A percentile compares a stretch with the other conserved stretches of the same genome.
Conservation (phyloP, 2,113 vertebrate species). For the Vulpes vulpes region DNA sequence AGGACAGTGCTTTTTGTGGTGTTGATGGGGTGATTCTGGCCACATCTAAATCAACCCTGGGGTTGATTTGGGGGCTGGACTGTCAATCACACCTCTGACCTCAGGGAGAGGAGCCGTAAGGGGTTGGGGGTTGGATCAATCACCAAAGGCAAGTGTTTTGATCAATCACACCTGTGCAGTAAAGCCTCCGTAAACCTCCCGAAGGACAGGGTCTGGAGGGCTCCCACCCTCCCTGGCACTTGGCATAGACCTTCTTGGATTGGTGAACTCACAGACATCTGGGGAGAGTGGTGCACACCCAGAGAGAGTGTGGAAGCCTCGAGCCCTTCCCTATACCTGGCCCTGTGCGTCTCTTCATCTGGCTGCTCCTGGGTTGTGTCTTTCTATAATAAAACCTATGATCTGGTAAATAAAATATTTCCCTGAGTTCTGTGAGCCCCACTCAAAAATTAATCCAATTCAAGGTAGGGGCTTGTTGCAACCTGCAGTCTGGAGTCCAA, state of each 20-base stretch:
- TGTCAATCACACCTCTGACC: not conserved
- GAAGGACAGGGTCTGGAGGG: not conserved
- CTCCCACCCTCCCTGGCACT: no score
- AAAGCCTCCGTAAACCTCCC: not conserved
- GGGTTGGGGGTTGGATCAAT: not conserved
- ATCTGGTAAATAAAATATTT: no score
- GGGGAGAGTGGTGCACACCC: rapidly evolving
- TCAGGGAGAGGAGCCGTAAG: not conserved
- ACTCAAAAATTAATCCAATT: not conserved
- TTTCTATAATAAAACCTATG: not conserved
- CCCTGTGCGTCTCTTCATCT: rapidly evolving
- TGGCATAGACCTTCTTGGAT: no score
- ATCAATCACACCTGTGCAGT: not conserved
- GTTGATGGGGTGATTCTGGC: not conserved
- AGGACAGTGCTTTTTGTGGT: not conserved
- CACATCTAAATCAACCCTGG: rapidly evolving
- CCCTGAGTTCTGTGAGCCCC: not conserved
- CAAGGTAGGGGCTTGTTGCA: not conserved
- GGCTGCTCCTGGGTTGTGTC: not conserved
- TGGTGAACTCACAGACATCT: not conserved
- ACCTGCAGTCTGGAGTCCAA: not conserved
- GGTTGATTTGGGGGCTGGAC: not conserved
- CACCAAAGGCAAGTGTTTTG: no score
- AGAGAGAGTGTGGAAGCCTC: not conserved
- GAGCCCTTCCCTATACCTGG: rapidly evolving